Base-by-base conservation (phyloP, 1,140 invertebrate genomes). In the Dendroctonus valens region DNA sequence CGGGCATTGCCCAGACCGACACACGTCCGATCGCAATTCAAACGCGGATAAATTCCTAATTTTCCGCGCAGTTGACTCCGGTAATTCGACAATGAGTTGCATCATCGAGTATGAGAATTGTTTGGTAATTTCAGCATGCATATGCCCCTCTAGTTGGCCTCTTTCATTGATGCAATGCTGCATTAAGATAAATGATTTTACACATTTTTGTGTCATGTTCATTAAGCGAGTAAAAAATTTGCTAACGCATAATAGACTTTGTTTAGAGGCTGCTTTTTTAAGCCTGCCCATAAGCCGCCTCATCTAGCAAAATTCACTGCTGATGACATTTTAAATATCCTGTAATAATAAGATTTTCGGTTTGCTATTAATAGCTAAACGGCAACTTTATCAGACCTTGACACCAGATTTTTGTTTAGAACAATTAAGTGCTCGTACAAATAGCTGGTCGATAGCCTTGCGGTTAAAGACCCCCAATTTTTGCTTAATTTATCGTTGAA, bases 1-100 rank as follows among this genome's bases (percentile, higher is more conserved):
- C 9, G 52, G 15, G 7, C 37, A 54, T 9, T 54, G 52, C 4
- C 50, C 37, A 54, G 26, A 15, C 26, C 26, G 12, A 37, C 9
- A 15, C 39, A 7, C 46, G 14, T 48, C 11, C 7, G 46, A 48
- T 11, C 11, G 41, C 41, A 14, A 44, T 46, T 42, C 44, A 38
- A 39, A 39, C 48, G n/a, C 44, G 9, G 41, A 11, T 11, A 60
- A 60, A 60, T 50, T 49, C 48, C 46, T 50, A 60, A 60, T 49
- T 49, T 60, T 60, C 58, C 46, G 58, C 58, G 37, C 46, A 60
- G 65, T 67, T 67, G 57, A 67, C 51, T 60, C 42, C 50, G 57
- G 15, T 67, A 67, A 67, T 67, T 67, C 65, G 58, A 59, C 65
- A 50, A 65, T 58, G 54, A 60, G 46, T 59, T 60, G 65, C 65